Conservation (phyloP, 2,888 invertebrate species). For the Eugnorisma glareosa region DNA sequence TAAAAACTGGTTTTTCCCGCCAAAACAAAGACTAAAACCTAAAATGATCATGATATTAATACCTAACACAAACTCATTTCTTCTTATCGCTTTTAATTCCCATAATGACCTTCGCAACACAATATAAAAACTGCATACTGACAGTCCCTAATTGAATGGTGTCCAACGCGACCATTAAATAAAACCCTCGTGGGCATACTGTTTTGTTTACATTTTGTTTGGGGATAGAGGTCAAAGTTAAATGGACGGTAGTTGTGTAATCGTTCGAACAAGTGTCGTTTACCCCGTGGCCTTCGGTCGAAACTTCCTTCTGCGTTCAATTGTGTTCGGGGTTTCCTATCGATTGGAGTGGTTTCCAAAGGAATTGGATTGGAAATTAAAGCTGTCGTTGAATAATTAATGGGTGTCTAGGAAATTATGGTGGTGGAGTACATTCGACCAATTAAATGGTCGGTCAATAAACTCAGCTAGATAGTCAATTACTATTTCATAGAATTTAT, state of each 20-base stretch:
- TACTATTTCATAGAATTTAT: background rate
- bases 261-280: constrained; percentile 81
- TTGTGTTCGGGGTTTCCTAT: constrained; percentile 65
- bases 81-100: constrained; percentile 34
- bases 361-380: constrained; percentile 34
- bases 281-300: constrained; percentile 86
- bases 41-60: constrained; percentile 21
- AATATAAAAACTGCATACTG: constrained; percentile 57
- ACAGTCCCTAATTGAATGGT: constrained; percentile 61
- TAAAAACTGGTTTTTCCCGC: background rate
- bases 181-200: constrained; percentile 54
- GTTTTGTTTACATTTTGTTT: constrained; percentile 60
- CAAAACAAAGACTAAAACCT: constrained; percentile 2
- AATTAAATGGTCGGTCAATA: constrained; percentile 20
- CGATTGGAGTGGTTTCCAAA: constrained; percentile 38
- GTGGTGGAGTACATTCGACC: background rate
- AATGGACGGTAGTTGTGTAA: constrained; percentile 82
- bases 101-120: constrained; percentile 53
- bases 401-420: constrained; percentile 16
- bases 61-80: constrained; percentile 11
- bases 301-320: constrained; percentile 78
- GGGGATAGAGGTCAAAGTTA: constrained; percentile 73
- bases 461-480: constrained; percentile 15
- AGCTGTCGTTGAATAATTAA: constrained; percentile 40
- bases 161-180: constrained; percentile 58